Conservation (phyloP, 2,797 vertebrate genomes). For the Takifugu rubripes region DNA sequence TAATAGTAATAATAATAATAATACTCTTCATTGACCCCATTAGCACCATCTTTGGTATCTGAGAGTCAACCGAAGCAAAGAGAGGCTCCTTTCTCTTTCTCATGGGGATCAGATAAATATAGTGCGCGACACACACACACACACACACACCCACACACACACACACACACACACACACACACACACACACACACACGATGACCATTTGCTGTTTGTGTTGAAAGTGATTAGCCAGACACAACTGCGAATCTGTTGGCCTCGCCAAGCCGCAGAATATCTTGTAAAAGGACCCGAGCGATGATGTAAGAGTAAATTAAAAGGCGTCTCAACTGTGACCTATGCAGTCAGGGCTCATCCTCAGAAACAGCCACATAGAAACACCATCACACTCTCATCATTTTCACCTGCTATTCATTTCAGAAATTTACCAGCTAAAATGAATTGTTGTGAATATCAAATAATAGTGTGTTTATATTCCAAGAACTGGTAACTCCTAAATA, state of each 20-base stretch:
- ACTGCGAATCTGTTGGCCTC: conserved; percentile 83
- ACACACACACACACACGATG: conserved; percentile 27
- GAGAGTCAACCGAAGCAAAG: conserved; percentile 74
- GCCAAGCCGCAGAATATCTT: conserved; percentile 68
- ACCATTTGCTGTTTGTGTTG: conserved; percentile 92
- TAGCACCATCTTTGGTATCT: conserved; percentile 86
- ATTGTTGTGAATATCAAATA: neutral
- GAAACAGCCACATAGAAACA: conserved; percentile 7
- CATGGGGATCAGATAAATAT: conserved; percentile 95
- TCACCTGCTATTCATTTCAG: neutral
- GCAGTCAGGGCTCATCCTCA: conserved; percentile 15
- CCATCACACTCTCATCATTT: neutral
- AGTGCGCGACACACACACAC: conserved; percentile 73
- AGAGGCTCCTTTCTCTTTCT: conserved; percentile 86
- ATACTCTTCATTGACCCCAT: conserved; percentile 81
- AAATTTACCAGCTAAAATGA: neutral
- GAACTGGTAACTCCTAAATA: no score
- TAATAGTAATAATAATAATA: conserved; percentile 21
- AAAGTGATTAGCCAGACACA: conserved; percentile 93
- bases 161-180: conserved; percentile 27
- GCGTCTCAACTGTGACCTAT: conserved; percentile 35
- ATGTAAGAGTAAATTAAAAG: conserved; percentile 41
- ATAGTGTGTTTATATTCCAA: no score
- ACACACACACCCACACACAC: conserved; percentile 7
- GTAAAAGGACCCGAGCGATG: conserved; percentile 60